These are phyloP conservation scores for Priocnemis perturbator DNA, from an alignment of 2,888 invertebrate species.

Conservation along the genomic window DNA sequence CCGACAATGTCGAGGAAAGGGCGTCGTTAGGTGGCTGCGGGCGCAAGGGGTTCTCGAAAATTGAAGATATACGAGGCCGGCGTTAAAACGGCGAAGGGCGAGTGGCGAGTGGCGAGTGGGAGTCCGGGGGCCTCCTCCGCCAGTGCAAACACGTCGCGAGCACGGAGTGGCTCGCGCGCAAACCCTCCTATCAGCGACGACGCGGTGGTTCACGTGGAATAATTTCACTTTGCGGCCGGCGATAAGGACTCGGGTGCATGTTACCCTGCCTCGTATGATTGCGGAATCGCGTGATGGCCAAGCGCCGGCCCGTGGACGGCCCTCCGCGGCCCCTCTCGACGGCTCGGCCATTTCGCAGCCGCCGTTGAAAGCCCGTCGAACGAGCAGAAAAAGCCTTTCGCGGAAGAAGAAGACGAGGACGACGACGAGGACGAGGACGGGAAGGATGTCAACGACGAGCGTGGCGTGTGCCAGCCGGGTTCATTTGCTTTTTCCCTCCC, in stretches of 20 bases:
- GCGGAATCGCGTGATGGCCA: conserved; percentile 68
- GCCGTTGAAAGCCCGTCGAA: conserved; percentile 28
- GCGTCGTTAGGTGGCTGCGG: too few species aligned
- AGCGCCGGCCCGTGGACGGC: conserved; percentile 20
- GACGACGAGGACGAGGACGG: background rate
- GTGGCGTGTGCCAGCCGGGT: conserved; percentile 30
- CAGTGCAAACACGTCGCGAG: conserved; percentile 9
- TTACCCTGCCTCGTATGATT: conserved; percentile 66
- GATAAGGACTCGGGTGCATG: conserved; percentile 68
- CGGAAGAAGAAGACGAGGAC: conserved; percentile 4
- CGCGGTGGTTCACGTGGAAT: conserved; percentile 65
- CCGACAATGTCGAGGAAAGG: too few species aligned
- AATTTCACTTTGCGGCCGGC: conserved; percentile 71
- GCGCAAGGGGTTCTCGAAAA: too few species aligned
- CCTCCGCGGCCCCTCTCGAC: conserved; percentile 11
- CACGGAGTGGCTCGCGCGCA: conserved; percentile 9
- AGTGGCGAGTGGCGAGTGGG: background rate
- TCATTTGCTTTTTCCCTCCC: conserved; percentile 30
- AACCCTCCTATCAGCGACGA: conserved; percentile 53
- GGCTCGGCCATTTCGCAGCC: conserved; percentile 53
- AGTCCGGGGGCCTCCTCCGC: background rate
- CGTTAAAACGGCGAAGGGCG: too few species aligned
- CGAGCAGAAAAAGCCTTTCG: conserved; percentile 7
- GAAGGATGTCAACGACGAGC: background rate
- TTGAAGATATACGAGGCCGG: too few species aligned